Percentiles rank a stretch among this genome's conserved stretches.
These are phyloP conservation scores for Perca schrenkii DNA, from an alignment of 2,113 vertebrate species.

Conservation along the genomic window DNA sequence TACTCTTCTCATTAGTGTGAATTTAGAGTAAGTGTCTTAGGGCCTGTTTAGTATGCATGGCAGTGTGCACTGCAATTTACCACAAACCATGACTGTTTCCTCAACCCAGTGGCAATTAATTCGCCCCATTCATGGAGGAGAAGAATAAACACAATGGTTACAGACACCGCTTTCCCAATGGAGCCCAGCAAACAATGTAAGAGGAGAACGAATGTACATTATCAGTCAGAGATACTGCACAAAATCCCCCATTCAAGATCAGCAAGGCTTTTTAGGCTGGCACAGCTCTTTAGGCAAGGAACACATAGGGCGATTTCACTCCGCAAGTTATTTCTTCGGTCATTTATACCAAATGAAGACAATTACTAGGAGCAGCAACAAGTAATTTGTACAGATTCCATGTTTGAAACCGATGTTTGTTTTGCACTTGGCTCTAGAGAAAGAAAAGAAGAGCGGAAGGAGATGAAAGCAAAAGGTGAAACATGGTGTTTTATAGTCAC, in stretches of 20 bases:
- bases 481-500: constrained; percentile 8
- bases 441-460: neutral
- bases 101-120: constrained; percentile 74
- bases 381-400: constrained; percentile 66
- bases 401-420: constrained; percentile 28
- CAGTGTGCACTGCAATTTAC: constrained; percentile 50
- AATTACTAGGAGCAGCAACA: constrained; percentile 56
- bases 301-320: constrained; percentile 41
- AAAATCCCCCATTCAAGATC: constrained; percentile 53
- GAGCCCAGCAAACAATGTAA: constrained; percentile 63
- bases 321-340: constrained; percentile 51
- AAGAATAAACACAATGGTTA: constrained; percentile 75
- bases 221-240: constrained; percentile 64
- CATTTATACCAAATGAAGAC: constrained; percentile 68
- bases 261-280: constrained; percentile 25
- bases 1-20: constrained; percentile 61
- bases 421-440: neutral
- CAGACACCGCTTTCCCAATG: constrained; percentile 56
- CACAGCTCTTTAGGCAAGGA: constrained; percentile 35
- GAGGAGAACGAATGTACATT: constrained; percentile 55
- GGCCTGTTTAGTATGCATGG: constrained; percentile 66
- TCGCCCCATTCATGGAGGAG: constrained; percentile 64
- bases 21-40: constrained; percentile 67
- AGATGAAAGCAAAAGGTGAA: constrained; percentile 4
- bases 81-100: constrained; percentile 68